Conservation (phyloP, 2,113 vertebrate species). For the Danionella cerebrum region DNA sequence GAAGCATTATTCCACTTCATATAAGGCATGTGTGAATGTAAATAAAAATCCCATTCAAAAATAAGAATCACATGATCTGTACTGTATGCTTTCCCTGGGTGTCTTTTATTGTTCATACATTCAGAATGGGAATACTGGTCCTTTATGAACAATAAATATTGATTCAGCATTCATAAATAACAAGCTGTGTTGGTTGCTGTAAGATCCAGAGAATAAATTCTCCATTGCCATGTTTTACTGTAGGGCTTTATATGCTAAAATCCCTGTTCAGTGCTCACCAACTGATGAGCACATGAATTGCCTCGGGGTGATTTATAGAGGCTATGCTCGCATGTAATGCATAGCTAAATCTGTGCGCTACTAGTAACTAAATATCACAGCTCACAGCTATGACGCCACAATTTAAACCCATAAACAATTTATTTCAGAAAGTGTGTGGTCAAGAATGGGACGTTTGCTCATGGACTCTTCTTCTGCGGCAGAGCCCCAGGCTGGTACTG, state of each 20-base stretch:
- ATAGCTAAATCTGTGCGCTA: background rate
- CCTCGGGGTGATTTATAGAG: slow-evolving; percentile 2
- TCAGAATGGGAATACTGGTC: slow-evolving; percentile 63
- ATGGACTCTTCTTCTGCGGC: background rate
- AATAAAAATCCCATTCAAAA: slow-evolving; percentile 41
- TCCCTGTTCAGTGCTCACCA: background rate
- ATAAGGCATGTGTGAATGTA: no score
- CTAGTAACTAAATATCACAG: background rate
- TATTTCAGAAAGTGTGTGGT: background rate
- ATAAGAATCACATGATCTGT: slow-evolving; percentile 46
- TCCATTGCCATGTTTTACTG: slow-evolving; percentile 6
- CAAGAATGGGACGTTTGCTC: background rate
- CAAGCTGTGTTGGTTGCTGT: slow-evolving; percentile 32
- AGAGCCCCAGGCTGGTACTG: background rate
- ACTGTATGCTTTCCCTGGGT: background rate
- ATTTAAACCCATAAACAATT: background rate
- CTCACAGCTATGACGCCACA: background rate
- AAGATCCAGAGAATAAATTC: slow-evolving; percentile 26
- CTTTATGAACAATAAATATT: slow-evolving; percentile 71
- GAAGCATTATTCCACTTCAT: no score
- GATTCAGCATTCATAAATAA: slow-evolving; percentile 60
- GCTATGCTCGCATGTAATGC: background rate
- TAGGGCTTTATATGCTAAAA: slow-evolving; percentile 3
- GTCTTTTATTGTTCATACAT: slow-evolving; percentile 58
- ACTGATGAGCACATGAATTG: slow-evolving; percentile 4